Base-by-base conservation (phyloP, 2,888 invertebrate genomes). In the Mamestra brassicae region DNA sequence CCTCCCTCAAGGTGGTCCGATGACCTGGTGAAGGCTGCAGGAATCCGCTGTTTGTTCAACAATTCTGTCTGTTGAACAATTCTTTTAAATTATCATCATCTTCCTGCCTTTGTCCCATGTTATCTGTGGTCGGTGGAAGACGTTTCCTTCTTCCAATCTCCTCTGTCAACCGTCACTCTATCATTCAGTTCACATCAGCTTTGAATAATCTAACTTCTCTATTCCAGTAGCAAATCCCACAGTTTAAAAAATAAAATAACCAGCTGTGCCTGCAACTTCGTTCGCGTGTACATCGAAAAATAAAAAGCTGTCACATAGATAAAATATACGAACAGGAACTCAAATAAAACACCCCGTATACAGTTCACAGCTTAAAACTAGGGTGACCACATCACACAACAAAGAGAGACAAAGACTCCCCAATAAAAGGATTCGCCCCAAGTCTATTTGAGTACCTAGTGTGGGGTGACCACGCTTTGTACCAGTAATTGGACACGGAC, bases 401-500 rank as follows among this genome's bases (percentile, higher is more conserved):
- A 73, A 62, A 55, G 36, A 63, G 61, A 75, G 63, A 81, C 71
- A 81, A 70, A 81, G 47, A 60, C 50, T 58, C 52, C 6, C 66
- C 61, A 68, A 77, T 77, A 80, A 77, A 77, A 80, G 77, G 74
- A 77, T 74, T 71, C 54, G 67, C 81, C 85, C 66, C 66, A 55
- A 78, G 66, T 71, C 55, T 76, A 81, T 80, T 84, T 84, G 81
- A 84, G 80, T 72, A 68, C 38, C 6, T 62, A 62, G 11, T 76
- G 45, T 81, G 81, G 75, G 17, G 52, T 57, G 79, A 65, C 83
- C 78, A 65, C 36, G 60, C 83, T 81, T 85, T 85, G 87, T 71
- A 62, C 84, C 85, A 83, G 80, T 88, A 88, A 91, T 92, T 90
- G 89, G 85, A 84, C 87, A 85, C 88, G 89, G 87, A 86, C 67